phyloP scores from a whole-genome alignment of 2,113 vertebrate species.

The Pelecanus crispus region DNA sequence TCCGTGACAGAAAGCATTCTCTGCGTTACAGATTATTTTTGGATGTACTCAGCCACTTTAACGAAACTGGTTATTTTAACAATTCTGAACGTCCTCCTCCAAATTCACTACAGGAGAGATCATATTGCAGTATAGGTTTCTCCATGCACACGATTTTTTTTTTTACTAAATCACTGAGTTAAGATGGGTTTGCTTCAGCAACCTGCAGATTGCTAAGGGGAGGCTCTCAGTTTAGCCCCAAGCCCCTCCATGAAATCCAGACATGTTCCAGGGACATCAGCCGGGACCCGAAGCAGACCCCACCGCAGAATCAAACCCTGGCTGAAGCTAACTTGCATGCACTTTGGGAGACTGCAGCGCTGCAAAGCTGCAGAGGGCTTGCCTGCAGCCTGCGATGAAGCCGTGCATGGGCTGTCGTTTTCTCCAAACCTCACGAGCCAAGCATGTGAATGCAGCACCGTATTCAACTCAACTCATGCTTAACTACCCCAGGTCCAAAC shows the following conservation, averaged over 20 bases:
- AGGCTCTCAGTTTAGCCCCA: background rate
- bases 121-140: background rate
- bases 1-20: background rate
- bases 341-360: background rate
- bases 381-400: background rate
- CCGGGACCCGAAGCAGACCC: background rate
- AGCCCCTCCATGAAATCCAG: background rate
- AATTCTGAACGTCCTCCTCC: background rate
- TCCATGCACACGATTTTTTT: background rate
- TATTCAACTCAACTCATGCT: background rate
- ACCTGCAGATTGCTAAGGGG: background rate
- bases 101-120: background rate
- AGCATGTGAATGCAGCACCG: accelerated
- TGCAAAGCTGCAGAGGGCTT: background rate
- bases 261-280: background rate
- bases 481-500: background rate
- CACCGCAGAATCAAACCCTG: background rate
- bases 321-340: background rate
- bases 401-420: too few species aligned
- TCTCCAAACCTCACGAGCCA: background rate
- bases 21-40: background rate
- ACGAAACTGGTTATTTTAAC: background rate
- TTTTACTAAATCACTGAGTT: background rate
- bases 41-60: background rate
- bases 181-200: background rate